Percentiles rank a stretch among this genome's conserved stretches.
phyloP scores from a whole-genome alignment of 2,888 invertebrate species.

The Tiphia femorata region DNA sequence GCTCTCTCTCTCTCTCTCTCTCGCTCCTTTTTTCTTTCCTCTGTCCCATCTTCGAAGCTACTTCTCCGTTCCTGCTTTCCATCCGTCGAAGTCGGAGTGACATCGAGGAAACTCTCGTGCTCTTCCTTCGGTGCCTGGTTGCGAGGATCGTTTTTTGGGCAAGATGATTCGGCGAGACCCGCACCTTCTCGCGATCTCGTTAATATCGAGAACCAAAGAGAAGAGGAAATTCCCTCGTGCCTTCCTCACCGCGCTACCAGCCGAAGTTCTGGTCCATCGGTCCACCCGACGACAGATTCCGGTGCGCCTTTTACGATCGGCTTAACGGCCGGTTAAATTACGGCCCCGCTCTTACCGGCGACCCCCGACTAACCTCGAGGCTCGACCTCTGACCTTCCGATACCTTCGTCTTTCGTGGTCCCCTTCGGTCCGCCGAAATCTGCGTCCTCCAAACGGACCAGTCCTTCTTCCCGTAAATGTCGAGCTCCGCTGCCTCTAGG shows the following conservation, averaged over 20 bases:
- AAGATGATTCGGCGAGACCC: too few species aligned
- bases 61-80: too few species aligned
- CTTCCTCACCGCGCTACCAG: conserved; percentile 6
- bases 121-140: too few species aligned
- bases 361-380: conserved; percentile 29
- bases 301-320: conserved; percentile 54
- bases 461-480: neutral
- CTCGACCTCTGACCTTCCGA: conserved; percentile 29
- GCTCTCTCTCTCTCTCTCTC: too few species aligned
- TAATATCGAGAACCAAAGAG: too few species aligned
- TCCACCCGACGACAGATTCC: conserved; percentile 41
- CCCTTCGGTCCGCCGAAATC: conserved; percentile 23
- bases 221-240: too few species aligned
- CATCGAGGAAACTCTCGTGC: too few species aligned
- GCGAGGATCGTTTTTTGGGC: too few species aligned
- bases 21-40: neutral
- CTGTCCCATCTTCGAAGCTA: too few species aligned
- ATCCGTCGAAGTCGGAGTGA: too few species aligned
- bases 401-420: conserved; percentile 17
- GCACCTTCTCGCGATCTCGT: too few species aligned
- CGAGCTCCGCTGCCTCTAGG: neutral
- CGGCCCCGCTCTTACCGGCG: conserved; percentile 42
- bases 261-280: neutral
- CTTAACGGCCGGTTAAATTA: conserved; percentile 58
- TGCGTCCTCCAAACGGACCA: conserved; percentile 6